Base-by-base conservation (phyloP, 2,888 invertebrate species). In the Dolomedes plantarius region DNA sequence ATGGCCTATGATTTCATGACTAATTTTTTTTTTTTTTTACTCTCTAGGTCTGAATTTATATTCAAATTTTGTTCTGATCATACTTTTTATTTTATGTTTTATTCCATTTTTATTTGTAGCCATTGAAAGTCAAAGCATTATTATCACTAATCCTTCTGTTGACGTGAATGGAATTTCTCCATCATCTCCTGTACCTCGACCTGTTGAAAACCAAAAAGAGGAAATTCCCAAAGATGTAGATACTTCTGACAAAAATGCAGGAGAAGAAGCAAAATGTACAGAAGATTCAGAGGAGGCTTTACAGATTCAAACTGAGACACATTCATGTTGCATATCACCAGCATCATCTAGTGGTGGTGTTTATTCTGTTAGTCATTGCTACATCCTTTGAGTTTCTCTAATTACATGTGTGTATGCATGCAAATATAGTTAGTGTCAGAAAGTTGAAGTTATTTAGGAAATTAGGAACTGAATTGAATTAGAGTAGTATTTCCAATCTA, bases 301-400 rank as follows among this genome's bases (percentile, higher is more conserved):
- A 32, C 46, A 65, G 31, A 7, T 87, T 13, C 69, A 68, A 6
- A 31, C 79, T 90, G 92, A 90, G 89, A 89, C 92, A 90, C 91
- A 94, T 62, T 94, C 95, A 0, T 93, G 94, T 41, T 96, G 96
- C 90, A 95, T 95, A 5, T 96, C 96, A 0, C 96, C 97, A 0
- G 96, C 96, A 13, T 96, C 96, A 90, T 96, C 96, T n/a, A 96
- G 96, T 91, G 97, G 97, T 0, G 97, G 97, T 0, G 94, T 96
- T 41, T 97, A 96, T 90, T 95, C 95, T 90, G 96, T 96, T 92
- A 94, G 94, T 92, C 16, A 6, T 36, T 11, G 11, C 36, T n/a
- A n/a, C n/a, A n/a, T n/a, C n/a, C n/a, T n/a, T n/a, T n/a, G n/a
- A n/a, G n/a, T n/a, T n/a, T n/a, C n/a, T n/a, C n/a, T n/a, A n/a